Evolutionary conservation across 2,888 invertebrate genomes (phyloP), one percentile per base, ranked within the genome.

Genomic region (Ennomos fuscantarius): DNA sequence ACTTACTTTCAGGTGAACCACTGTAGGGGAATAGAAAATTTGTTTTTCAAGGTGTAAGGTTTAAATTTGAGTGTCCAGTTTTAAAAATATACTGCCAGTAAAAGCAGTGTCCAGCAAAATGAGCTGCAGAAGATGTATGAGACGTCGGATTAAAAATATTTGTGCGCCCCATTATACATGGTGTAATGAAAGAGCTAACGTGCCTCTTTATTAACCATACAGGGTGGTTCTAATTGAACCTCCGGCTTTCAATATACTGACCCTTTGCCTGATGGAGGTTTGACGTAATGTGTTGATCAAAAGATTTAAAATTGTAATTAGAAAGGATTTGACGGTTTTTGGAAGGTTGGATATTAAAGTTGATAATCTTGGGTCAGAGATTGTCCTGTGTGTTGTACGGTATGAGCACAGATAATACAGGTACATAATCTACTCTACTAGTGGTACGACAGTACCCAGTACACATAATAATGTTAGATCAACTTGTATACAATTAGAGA

Each of bases 81-180:
- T 40, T 31, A 11, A 46, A 45, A 54, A 54, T 41, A 10, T n/a
- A 5, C 12, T 63, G 75, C 78, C 84, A 40, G 82, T 82, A 83
- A 84, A 81, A 82, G 77, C 80, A 77, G 78, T 73, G 86, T 80
- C 82, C 84, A 78, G 81, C 86, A 83, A 89, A 89, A 90, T 90
- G 90, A 90, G 89, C 89, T 87, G 80, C 86, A 83, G 83, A 90
- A 90, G 90, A 91, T 89, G 89, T 91, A 90, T 90, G 91, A 84
- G 86, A 84, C 79, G 76, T 78, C 79, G 90, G 91, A 91, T 91
- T 91, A 91, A 91, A 91, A 91, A 91, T 91, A 90, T 91, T 91
- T 90, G 91, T 89, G 86, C 89, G 90, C 79, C 80, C 90, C 90
- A 91, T 91, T 91, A 91, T 91, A 88, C 89, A 87, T 78, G 78